Base-by-base conservation (phyloP, 2,888 invertebrate species). In the Pardosa pseudoannulata region DNA sequence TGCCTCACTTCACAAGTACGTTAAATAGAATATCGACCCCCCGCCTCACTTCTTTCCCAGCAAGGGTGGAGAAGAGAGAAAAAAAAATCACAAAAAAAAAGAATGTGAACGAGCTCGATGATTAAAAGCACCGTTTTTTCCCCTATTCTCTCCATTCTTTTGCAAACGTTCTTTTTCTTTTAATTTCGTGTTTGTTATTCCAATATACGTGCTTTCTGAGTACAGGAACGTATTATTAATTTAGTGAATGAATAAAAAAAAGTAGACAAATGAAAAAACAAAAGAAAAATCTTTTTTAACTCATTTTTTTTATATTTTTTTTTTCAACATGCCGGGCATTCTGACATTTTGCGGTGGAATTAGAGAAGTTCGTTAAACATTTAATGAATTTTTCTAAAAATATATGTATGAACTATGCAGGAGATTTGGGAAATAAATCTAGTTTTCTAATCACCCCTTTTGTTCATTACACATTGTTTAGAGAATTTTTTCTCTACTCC, bases 111-210 rank as follows among this genome's bases (percentile, higher is more conserved):
- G 23, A 50, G 64, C 65, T 73, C 67, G 83, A 85, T 85, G 83
- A 85, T 85, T 85, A 85, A 83, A 85, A 85, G 73, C 73, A 79
- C 50, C 16, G 28, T 67, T 78, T 78, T 76, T 71, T 36, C 72
- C n/a, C n/a, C 36, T 41, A 29, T 68, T 16, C 27, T 41, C 16
- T 56, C 32, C 70, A 19, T 31, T 50, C 76, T 67, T 9, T 16
- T 31, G 28, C 65, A 76, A 31, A 73, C 72, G 83, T 73, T 73
- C 73, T 73, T n/a, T n/a, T 78, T 76, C 83, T 72, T 85, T 85
- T 85, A 85, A 85, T 85, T 85, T 41, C 83, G 36, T 79, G 78
- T 85, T 85, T 78, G 83, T 85, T 78, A 85, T 85, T 85, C 56
- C 76, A 83, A 76, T 71, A 85, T 73, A 71, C 78, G 72, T 67